A percentile compares a stretch with the other conserved stretches of the same genome.
These are phyloP conservation scores for Rhodinocichla rosea DNA, from an alignment of 2,113 vertebrate species.

Conservation along the genomic window DNA sequence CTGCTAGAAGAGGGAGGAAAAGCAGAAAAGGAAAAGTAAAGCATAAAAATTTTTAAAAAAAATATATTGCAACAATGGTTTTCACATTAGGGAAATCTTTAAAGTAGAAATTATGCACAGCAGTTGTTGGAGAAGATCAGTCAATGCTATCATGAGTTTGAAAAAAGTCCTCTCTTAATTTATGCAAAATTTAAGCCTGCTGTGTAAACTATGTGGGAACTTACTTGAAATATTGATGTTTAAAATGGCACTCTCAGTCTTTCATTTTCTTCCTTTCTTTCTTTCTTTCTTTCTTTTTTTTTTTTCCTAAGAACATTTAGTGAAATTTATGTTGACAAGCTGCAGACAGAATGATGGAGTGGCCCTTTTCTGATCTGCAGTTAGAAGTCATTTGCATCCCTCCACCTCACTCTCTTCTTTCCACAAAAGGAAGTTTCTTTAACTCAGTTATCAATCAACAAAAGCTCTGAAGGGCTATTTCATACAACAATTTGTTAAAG, in stretches of 20 bases:
- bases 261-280: neutral
- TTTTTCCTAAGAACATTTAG: neutral
- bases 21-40: neutral
- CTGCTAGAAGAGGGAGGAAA: neutral
- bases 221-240: neutral
- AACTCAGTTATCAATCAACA: slow-evolving; percentile 52
- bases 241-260: neutral
- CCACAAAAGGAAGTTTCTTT: slow-evolving; percentile 30
- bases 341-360: slow-evolving; percentile 39
- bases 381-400: slow-evolving; percentile 47
- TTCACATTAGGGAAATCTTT: neutral
- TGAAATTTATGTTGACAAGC: slow-evolving; percentile 26
- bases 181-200: neutral
- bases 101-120: neutral
- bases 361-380: slow-evolving; percentile 20
- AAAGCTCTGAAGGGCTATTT: slow-evolving; percentile 41
- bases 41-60: neutral
- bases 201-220: neutral
- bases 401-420: neutral
- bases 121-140: neutral
- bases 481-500: slow-evolving; percentile 52
- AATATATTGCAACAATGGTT: neutral
- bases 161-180: neutral
- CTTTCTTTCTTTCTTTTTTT: neutral
- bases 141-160: neutral